Evolutionary conservation across 2,797 vertebrate genomes (phyloP).

Genomic region (Lophura swinhoii): DNA sequence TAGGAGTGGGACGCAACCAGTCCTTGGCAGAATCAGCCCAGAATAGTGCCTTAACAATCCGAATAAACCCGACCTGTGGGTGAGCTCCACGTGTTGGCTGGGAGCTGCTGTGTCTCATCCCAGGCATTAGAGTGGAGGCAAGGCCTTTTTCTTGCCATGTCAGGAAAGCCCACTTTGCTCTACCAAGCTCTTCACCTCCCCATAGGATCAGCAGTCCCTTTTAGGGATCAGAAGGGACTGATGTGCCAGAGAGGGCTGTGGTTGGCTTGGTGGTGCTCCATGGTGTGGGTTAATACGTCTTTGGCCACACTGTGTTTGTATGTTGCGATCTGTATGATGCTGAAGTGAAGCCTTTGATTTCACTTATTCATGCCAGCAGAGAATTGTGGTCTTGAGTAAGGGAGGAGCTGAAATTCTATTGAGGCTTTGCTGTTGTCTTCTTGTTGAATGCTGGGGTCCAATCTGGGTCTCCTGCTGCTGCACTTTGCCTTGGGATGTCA

Average conservation of each 20-base stretch:
- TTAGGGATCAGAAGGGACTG: neutral
- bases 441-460: neutral
- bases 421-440: neutral
- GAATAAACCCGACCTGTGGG: neutral
- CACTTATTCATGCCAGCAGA: rapidly evolving
- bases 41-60: constrained; percentile 70
- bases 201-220: rapidly evolving
- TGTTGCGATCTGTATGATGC: neutral
- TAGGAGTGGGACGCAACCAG: neutral
- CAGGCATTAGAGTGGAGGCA: neutral
- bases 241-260: neutral
- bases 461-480: neutral
- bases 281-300: rapidly evolving
- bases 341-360: constrained; percentile 14
- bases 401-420: neutral
- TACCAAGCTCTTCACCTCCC: neutral
- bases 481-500: neutral
- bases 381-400: neutral
- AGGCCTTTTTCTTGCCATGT: rapidly evolving
- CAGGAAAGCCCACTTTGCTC: rapidly evolving
- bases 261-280: neutral
- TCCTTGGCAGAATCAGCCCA: neutral
- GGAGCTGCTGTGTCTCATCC: neutral
- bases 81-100: neutral
- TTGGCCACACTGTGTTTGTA: neutral